Evolutionary conservation across 1,140 invertebrate species (phyloP).

Genomic region (Orius laevigatus): DNA sequence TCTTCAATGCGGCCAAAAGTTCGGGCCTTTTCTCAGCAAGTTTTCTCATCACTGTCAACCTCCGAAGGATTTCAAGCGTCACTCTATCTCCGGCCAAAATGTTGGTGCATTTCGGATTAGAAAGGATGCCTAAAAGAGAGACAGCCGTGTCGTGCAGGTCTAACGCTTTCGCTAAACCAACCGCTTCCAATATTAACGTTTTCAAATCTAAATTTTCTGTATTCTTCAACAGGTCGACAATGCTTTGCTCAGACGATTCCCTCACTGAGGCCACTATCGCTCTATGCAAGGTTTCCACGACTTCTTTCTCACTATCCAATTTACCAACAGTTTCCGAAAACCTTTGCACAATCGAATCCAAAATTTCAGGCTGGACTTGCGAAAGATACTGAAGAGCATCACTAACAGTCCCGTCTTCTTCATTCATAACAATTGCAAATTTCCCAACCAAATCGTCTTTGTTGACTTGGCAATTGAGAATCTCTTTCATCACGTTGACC

Average conservation of each 20-base stretch:
- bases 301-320: constrained; percentile 40
- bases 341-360: constrained; percentile 33
- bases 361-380: constrained; percentile 33
- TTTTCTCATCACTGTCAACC: constrained; percentile 52
- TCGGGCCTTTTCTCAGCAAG: constrained; percentile 46
- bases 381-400: constrained; percentile 41
- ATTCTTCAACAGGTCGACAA: constrained; percentile 35
- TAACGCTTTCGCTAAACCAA: constrained; percentile 49
- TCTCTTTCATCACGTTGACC: constrained; percentile 40
- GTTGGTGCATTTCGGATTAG: constrained; percentile 38
- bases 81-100: constrained; percentile 40
- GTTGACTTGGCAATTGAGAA: constrained; percentile 31
- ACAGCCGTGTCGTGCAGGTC: constrained; percentile 44
- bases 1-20: constrained; percentile 37
- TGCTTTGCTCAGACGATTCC: constrained; percentile 36
- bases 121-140: constrained; percentile 37
- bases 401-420: constrained; percentile 36
- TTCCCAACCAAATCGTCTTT: constrained; percentile 38
- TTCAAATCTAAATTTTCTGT: constrained; percentile 32
- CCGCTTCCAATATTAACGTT: constrained; percentile 44
- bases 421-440: constrained; percentile 36
- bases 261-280: constrained; percentile 41
- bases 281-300: constrained; percentile 39
- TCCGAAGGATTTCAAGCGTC: constrained; percentile 47
- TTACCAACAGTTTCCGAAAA: constrained; percentile 37